These are phyloP conservation scores for Lutraria lutraria DNA, from an alignment of 2,888 invertebrate genomes.

Conservation along the genomic window DNA sequence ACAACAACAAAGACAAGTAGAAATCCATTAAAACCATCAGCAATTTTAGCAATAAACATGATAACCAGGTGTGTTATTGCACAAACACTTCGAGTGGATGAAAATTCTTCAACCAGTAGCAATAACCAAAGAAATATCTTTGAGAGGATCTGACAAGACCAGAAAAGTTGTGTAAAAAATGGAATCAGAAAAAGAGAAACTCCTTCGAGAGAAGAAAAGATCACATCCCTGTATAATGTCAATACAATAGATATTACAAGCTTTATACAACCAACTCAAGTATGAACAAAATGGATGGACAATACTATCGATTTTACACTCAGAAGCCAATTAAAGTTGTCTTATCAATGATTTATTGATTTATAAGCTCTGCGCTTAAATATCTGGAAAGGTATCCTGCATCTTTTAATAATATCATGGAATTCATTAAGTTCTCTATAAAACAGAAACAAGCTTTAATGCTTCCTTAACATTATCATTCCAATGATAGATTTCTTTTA, in stretches of 20 bases:
- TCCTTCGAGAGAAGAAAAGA: too few species aligned
- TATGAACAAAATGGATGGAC: conserved; percentile 8
- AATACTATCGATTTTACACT: conserved; percentile 16
- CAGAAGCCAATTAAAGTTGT: not conserved
- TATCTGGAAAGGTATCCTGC: not conserved
- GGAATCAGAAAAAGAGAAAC: too few species aligned
- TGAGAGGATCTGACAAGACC: too few species aligned
- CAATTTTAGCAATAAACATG: too few species aligned
- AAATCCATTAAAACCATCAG: too few species aligned
- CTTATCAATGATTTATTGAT: conserved; percentile 25
- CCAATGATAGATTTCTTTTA: not conserved
- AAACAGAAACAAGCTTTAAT: not conserved
- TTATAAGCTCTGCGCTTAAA: not conserved
- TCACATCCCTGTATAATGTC: not conserved
- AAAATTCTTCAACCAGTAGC: too few species aligned
- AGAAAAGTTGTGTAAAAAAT: too few species aligned
- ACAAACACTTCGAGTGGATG: too few species aligned
- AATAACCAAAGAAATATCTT: too few species aligned
- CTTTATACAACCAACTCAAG: not conserved
- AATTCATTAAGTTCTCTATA: not conserved
- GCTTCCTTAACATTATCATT: not conserved
- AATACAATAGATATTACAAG: not conserved
- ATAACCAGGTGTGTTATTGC: too few species aligned
- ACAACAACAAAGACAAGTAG: too few species aligned
- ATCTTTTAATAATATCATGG: not conserved